Evolutionary conservation across 2,113 vertebrate species (phyloP), one percentile per base, ranked within the genome.

Genomic region (Nerophis lumbriciformis): DNA sequence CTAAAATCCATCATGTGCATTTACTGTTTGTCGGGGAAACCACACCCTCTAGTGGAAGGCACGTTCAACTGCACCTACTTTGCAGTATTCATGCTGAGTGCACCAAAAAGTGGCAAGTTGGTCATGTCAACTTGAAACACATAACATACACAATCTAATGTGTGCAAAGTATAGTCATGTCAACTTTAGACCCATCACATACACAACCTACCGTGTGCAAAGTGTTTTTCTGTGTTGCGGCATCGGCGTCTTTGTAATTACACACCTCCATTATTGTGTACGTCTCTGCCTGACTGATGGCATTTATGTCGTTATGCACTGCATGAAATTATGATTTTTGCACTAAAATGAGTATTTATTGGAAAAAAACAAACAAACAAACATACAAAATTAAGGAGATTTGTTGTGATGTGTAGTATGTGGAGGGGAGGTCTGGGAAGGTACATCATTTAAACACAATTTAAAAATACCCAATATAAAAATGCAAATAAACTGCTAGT

Each of bases 281-380:
- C 57, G n/a, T 75, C 35, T 68, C 51, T 60, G 37, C 16, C 8
- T 13, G 61, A 58, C n/a, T 61, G 66, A 69, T 77, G 62, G 67
- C 67, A 62, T 73, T 85, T 71, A 60, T 78, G 68, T 72, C 75
- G 48, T 85, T 82, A 84, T 86, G 87, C 87, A 87, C 77, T 90
- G 90, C 90, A 90, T 92, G 91, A 79, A 85, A 65, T 89, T 87
- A 80, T 86, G 70, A 87, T 90, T 89, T 90, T 90, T 90, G 91
- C 89, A 91, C 88, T 91, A 91, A 87, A 87, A 82, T 80, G 75
- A 83, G 68, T 91, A 89, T 90, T 86, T 90, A 88, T 91, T 90
- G 84, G 82, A 77, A 80, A 77, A 59, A 45, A 15, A 38, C 1
- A 35, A 49, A 85, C 82, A 81, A 84, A 83, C 63, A 75, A 65